phyloP scores from a whole-genome alignment of 1,140 invertebrate species.

The Anoplolepis gracilipes region DNA sequence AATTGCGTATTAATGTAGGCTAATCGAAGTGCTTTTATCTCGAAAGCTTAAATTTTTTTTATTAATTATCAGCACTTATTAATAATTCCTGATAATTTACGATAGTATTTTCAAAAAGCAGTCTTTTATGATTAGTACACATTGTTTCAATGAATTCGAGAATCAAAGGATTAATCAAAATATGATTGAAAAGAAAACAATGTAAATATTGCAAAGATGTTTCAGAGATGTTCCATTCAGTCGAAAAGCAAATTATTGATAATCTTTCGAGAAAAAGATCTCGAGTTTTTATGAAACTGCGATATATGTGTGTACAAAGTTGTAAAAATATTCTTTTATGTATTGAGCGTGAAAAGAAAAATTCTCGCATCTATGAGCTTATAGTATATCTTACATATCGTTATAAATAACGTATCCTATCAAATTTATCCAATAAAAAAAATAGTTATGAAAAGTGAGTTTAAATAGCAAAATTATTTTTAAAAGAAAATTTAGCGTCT shows the following conservation, averaged over 20 bases:
- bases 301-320: slow-evolving; percentile 54
- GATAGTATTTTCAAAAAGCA: slow-evolving; percentile 5
- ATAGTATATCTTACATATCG: slow-evolving; percentile 46
- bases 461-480: slow-evolving; percentile 7
- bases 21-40: slow-evolving; percentile 12
- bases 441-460: background rate
- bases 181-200: slow-evolving; percentile 6
- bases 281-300: slow-evolving; percentile 26
- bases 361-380: slow-evolving; percentile 14
- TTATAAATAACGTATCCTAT: slow-evolving; percentile 25
- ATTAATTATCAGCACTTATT: background rate
- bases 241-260: background rate
- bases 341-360: slow-evolving; percentile 38
- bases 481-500: background rate
- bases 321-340: slow-evolving; percentile 48
- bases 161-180: slow-evolving; percentile 83
- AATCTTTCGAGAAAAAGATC: background rate
- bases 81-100: slow-evolving; percentile 12
- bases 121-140: background rate
- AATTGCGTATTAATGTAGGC: slow-evolving; percentile 30
- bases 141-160: slow-evolving; percentile 53
- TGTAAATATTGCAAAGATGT: background rate
- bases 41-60: slow-evolving; percentile 6
- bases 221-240: background rate
- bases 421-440: background rate